Evolutionary conservation across 2,113 vertebrate genomes (phyloP), one percentile per base, ranked within the genome.

Genomic region (Holacanthus passer): DNA sequence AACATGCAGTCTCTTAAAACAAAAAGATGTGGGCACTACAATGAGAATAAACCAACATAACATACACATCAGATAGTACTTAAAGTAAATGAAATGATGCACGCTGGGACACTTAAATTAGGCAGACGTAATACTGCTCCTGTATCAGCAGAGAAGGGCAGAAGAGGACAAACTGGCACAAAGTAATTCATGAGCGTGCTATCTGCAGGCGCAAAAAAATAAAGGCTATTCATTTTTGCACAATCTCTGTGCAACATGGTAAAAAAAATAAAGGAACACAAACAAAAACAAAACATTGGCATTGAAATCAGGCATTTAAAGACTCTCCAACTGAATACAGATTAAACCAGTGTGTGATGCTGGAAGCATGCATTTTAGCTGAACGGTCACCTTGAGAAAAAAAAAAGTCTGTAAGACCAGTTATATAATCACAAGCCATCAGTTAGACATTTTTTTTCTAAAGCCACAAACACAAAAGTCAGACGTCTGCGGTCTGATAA

Each of bases 1-100:
- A 92, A 89, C 90, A 92, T 91, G 90, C 93, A 55, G 62, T 87
- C 74, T 84, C 75, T 73, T 74, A 10, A 78, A 50, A 56, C 11
- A 77, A 45, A 56, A 32, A 83, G 56, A 80, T n/a, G n/a, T 63
- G 86, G 84, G 71, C 72, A 88, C 79, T 66, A 69, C 52, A 48
- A 70, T 59, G 68, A 79, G 64, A 82, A 77, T 53, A 87, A 81
- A 77, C 24, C 22, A 83, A 89, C 45, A 77, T 64, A 89, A 74
- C 64, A 69, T 59, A 70, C 75, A 87, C 58, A 69, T 83, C 62
- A 86, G 62, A 72, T 63, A 63, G 22, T 41, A 73, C 73, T 73
- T 48, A 52, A 79, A 75, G 56, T 45, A 77, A 83, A 77, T 55
- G n/a, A 79, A 84, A 85, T 47, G 62, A 63, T 73, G 47, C 68